phyloP scores from a whole-genome alignment of 2,888 invertebrate genomes.

The Coelinius sp. region DNA sequence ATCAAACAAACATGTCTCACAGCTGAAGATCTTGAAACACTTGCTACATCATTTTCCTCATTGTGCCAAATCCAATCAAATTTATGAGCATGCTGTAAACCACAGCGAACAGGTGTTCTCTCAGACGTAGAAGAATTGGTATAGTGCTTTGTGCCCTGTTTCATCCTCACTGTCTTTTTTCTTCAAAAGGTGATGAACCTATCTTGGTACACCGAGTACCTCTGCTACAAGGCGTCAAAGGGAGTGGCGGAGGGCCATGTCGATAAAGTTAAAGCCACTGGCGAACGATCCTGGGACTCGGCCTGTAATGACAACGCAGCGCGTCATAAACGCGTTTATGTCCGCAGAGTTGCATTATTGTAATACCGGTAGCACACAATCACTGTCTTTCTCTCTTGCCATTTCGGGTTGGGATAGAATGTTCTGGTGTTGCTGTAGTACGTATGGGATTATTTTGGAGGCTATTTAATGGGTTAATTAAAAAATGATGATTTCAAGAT shows the following conservation, averaged over 20 bases:
- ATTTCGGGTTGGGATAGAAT: background rate
- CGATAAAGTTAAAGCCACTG: slow-evolving; percentile 69
- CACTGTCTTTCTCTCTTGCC: slow-evolving; percentile 56
- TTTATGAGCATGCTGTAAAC: slow-evolving; percentile 63
- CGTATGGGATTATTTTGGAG: slow-evolving; percentile 41
- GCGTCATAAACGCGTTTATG: slow-evolving; percentile 71
- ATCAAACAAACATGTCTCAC: background rate
- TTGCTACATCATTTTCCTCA: background rate
- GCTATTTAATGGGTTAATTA: slow-evolving; percentile 14
- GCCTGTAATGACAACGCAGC: slow-evolving; percentile 69
- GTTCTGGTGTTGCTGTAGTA: slow-evolving; percentile 44
- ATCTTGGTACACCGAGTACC: slow-evolving; percentile 23
- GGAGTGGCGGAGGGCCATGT: slow-evolving; percentile 57
- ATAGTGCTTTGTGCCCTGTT: slow-evolving; percentile 36
- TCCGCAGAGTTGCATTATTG: slow-evolving; percentile 70
- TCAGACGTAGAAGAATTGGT: slow-evolving; percentile 41
- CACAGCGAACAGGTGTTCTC: slow-evolving; percentile 62
- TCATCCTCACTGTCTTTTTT: slow-evolving; percentile 28
- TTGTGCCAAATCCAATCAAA: slow-evolving; percentile 56
- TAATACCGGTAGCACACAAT: slow-evolving; percentile 65
- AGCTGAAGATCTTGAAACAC: background rate
- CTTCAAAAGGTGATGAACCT: background rate
- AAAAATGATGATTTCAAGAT: too few relatives aligned
- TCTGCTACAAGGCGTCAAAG: slow-evolving; percentile 48
- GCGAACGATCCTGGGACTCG: slow-evolving; percentile 66